phyloP scores from a whole-genome alignment of 2,797 vertebrate genomes.

The Decapterus maruadsi region DNA sequence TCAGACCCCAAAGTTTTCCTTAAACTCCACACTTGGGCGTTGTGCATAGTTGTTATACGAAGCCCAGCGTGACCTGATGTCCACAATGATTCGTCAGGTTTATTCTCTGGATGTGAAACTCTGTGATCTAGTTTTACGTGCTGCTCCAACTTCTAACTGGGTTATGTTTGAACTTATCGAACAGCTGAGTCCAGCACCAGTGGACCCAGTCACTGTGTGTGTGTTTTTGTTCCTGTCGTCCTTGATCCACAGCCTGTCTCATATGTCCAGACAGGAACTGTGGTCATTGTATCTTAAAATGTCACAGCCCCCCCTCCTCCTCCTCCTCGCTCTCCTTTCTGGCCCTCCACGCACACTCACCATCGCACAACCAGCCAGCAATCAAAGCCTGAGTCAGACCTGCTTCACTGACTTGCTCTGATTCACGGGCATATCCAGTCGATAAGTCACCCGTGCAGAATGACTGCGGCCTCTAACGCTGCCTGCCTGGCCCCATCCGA shows the following conservation, averaged over 20 bases:
- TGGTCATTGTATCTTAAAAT: constrained; percentile 55
- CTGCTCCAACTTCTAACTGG: neutral
- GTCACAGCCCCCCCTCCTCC: constrained; percentile 18
- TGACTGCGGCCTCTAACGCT: constrained; percentile 32
- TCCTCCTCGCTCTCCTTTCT: neutral
- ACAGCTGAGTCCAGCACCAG: neutral
- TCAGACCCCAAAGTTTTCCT: too few species aligned
- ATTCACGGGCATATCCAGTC: constrained; percentile 63
- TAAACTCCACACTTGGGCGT: too few species aligned
- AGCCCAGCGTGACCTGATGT: neutral
- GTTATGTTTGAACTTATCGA: neutral
- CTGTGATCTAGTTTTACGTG: neutral
- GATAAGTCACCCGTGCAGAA: constrained; percentile 71
- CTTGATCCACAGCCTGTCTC: constrained; percentile 10
- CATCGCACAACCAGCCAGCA: constrained; percentile 12
- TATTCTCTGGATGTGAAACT: too few species aligned
- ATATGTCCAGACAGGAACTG: constrained; percentile 43
- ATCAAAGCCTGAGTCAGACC: constrained; percentile 60
- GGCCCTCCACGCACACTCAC: neutral
- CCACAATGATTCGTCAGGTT: neutral
- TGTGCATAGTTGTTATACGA: too few species aligned
- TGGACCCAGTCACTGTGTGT: neutral
- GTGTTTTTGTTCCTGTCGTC: constrained; percentile 5
- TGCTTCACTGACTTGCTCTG: constrained; percentile 67
- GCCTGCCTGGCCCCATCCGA: constrained; percentile 21